These are phyloP conservation scores for Mormyrus iriodes DNA, from an alignment of 2,113 vertebrate genomes.

Conservation along the genomic window DNA sequence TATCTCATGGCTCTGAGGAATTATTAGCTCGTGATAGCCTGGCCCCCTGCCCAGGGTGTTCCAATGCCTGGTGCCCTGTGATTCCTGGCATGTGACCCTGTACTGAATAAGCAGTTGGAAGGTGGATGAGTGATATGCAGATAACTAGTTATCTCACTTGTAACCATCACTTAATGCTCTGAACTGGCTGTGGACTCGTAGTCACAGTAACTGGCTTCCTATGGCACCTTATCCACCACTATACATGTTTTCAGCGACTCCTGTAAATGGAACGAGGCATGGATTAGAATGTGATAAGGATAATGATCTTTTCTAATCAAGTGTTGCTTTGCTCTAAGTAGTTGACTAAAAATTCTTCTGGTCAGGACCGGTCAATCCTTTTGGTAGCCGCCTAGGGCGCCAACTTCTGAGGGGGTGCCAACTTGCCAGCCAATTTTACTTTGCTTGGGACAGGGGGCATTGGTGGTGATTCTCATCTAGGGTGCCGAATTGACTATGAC, in stretches of 20 bases:
- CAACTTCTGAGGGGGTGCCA: too few species aligned
- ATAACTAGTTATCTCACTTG: background rate
- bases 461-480: background rate
- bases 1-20: background rate
- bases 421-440: background rate
- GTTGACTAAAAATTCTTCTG: background rate
- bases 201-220: background rate
- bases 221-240: background rate
- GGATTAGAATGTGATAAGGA: background rate
- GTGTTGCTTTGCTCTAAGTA: background rate
- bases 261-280: background rate
- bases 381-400: too few species aligned
- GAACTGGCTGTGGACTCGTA: background rate
- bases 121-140: background rate
- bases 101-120: background rate
- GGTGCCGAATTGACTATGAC: background rate
- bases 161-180: too few species aligned
- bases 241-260: background rate
- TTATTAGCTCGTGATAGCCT: background rate
- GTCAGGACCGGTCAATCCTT: background rate
- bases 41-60: background rate
- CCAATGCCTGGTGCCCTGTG: background rate
- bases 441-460: background rate
- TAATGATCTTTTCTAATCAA: background rate
- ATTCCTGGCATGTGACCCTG: background rate